phyloP scores from a whole-genome alignment of 2,888 invertebrate genomes.

The Chymomyza procnemis region DNA sequence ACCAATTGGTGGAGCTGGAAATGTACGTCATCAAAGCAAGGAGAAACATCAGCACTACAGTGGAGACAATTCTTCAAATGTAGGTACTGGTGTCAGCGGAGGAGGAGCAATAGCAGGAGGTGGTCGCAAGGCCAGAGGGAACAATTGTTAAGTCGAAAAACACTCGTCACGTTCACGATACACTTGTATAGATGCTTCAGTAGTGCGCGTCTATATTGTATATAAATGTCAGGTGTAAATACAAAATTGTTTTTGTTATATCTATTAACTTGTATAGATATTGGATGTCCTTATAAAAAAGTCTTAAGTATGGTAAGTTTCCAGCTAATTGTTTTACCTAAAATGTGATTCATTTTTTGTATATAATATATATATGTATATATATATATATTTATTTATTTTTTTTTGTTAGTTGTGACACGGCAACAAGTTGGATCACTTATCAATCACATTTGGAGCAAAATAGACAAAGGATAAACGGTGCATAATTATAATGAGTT shows the following conservation, averaged over 20 bases:
- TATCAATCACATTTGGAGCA: slow-evolving; percentile 52
- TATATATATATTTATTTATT: background rate
- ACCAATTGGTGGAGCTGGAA: slow-evolving; percentile 43
- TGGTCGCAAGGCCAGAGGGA: slow-evolving; percentile 75
- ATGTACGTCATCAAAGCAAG: slow-evolving; percentile 56
- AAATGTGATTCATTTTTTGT: background rate
- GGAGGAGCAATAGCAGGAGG: slow-evolving; percentile 36
- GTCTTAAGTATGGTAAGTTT: slow-evolving; percentile 62
- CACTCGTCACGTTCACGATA: slow-evolving; percentile 38
- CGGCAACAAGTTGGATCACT: slow-evolving; percentile 59
- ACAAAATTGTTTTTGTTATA: slow-evolving; percentile 59
- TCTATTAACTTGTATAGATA: slow-evolving; percentile 63
- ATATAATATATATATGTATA: too few relatives aligned
- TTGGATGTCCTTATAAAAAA: slow-evolving; percentile 59
- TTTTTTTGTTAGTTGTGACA: background rate
- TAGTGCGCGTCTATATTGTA: slow-evolving; percentile 32
- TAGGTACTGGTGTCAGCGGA: slow-evolving; percentile 36
- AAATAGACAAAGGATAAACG: slow-evolving; percentile 15
- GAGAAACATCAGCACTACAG: slow-evolving; percentile 33
- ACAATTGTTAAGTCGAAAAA: slow-evolving; percentile 56
- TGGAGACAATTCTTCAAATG: slow-evolving; percentile 13
- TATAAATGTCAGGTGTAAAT: slow-evolving; percentile 71
- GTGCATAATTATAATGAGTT: slow-evolving; percentile 4
- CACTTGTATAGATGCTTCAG: slow-evolving; percentile 22
- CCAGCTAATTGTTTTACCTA: background rate